phyloP scores from a whole-genome alignment of 2,113 vertebrate genomes.

The Leptosomus discolor region DNA sequence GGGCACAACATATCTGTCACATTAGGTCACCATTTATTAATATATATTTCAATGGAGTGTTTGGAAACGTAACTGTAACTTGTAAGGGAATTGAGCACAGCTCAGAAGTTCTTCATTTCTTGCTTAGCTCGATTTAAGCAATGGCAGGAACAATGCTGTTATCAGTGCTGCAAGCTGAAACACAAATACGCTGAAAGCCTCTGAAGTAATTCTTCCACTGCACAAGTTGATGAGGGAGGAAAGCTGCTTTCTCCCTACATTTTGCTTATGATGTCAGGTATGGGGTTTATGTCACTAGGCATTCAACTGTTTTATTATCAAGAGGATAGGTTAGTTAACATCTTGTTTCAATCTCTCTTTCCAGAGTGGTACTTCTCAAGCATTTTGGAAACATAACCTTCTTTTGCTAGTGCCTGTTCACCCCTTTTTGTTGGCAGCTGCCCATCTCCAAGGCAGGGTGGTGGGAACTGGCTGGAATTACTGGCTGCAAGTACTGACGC shows the following conservation, averaged over 20 bases:
- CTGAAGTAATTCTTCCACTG: background rate
- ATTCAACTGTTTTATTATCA: background rate
- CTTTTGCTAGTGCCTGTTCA: background rate
- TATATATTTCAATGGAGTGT: background rate
- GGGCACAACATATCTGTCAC: background rate
- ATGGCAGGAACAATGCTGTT: background rate
- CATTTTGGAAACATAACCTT: background rate
- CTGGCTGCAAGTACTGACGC: background rate
- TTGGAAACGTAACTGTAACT: background rate
- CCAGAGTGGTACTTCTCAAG: background rate
- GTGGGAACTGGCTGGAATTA: slow-evolving; percentile 13
- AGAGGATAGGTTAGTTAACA: background rate
- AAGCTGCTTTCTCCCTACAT: background rate
- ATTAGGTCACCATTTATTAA: background rate
- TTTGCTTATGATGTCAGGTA: background rate
- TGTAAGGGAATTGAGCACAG: background rate
- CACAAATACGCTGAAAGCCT: background rate
- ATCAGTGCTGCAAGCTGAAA: background rate
- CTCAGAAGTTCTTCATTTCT: background rate
- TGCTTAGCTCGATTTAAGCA: background rate
- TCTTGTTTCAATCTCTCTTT: background rate
- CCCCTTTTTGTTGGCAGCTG: background rate
- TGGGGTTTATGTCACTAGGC: background rate
- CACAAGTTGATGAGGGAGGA: background rate
- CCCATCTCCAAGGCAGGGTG: background rate